Evolutionary conservation across 1,140 invertebrate genomes (phyloP).

Genomic region (Cotesia vestalis): DNA sequence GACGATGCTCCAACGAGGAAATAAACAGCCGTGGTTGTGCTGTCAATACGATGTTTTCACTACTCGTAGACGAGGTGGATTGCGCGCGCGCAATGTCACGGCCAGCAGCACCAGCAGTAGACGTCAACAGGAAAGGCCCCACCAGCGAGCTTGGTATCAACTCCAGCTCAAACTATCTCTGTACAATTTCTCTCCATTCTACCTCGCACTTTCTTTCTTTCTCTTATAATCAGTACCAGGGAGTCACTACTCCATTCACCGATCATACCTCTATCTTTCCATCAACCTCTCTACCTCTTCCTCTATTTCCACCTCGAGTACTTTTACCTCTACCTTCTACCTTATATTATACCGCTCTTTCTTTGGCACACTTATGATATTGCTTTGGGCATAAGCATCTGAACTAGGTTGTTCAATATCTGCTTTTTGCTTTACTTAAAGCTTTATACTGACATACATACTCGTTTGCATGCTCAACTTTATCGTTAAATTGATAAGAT

Average conservation of each 20-base stretch:
- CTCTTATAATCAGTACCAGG: conserved; percentile 7
- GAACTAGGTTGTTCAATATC: conserved; percentile 42
- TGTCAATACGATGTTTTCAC: conserved; percentile 51
- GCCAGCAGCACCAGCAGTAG: conserved; percentile 37
- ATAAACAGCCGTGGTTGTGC: conserved; percentile 37
- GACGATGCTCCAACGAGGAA: background rate
- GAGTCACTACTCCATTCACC: background rate
- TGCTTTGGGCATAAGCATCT: conserved; percentile 24
- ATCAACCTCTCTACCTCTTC: background rate
- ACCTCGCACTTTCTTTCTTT: conserved; percentile 18
- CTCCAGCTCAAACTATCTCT: conserved; percentile 34
- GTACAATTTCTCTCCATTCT: conserved; percentile 4
- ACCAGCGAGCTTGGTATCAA: background rate
- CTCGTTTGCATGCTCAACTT: background rate
- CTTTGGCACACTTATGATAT: conserved; percentile 56
- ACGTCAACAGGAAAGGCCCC: no score
- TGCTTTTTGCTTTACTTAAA: background rate
- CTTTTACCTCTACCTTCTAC: no score
- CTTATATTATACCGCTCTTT: conserved; percentile 44
- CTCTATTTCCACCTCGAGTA: background rate
- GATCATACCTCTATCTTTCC: background rate
- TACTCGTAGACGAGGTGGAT: conserved; percentile 25
- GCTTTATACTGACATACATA: conserved; percentile 10
- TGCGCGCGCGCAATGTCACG: conserved; percentile 61
- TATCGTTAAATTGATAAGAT: background rate